Conservation (phyloP, 2,888 invertebrate species). For the Apantesis nais region DNA sequence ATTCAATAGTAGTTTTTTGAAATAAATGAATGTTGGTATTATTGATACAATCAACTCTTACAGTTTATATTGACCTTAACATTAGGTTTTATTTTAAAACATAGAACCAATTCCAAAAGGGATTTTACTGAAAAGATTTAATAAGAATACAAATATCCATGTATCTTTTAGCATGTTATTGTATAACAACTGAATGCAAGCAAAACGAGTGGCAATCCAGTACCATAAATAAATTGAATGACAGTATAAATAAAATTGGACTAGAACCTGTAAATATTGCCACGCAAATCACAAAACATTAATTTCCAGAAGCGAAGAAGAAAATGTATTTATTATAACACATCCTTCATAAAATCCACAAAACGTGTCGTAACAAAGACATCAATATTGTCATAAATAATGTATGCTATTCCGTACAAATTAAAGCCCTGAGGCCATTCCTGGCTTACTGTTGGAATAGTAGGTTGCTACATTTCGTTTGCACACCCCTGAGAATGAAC, state of each 20-base stretch:
- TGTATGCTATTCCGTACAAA: slow-evolving; percentile 63
- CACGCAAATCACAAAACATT: neutral
- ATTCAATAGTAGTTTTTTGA: neutral
- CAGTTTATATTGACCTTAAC: too few relatives aligned
- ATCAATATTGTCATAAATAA: slow-evolving; percentile 51
- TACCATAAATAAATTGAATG: neutral
- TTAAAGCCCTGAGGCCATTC: slow-evolving; percentile 70
- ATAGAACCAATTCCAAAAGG: neutral
- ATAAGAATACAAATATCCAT: neutral
- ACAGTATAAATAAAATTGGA: neutral
- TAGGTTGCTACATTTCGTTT: slow-evolving; percentile 69
- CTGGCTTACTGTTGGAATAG: slow-evolving; percentile 60
- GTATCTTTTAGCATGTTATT: neutral
- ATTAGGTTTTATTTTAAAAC: neutral
- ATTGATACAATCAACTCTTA: neutral
- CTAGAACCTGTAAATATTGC: neutral
- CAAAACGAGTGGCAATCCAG: neutral
- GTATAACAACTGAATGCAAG: too few relatives aligned
- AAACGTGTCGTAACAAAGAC: slow-evolving; percentile 44
- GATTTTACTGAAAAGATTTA: neutral
- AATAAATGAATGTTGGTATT: neutral
- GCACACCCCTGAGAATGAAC: slow-evolving; percentile 74
- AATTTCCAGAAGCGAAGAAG: neutral
- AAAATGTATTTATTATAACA: neutral
- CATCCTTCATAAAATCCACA: slow-evolving; percentile 25